phyloP scores from a whole-genome alignment of 2,888 invertebrate species.

The Escarpia spicata region DNA sequence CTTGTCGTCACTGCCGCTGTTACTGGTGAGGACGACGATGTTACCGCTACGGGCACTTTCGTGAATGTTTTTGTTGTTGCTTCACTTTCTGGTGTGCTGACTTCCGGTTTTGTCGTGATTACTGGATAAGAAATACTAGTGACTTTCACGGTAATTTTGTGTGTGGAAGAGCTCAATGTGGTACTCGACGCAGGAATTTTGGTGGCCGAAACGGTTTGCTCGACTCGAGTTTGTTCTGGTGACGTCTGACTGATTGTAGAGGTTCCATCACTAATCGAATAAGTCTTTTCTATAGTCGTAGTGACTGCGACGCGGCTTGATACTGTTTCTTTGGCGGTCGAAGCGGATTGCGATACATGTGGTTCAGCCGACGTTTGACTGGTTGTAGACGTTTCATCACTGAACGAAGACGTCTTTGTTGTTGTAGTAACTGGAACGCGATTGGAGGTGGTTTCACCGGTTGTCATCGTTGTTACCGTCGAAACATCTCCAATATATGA shows the following conservation, averaged over 20 bases:
- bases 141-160: neutral
- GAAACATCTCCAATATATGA: neutral
- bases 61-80: neutral
- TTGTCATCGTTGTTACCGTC: neutral
- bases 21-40: neutral
- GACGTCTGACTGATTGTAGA: neutral
- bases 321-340: too few species aligned
- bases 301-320: neutral
- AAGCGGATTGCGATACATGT: too few species aligned
- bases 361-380: neutral
- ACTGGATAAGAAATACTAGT: neutral
- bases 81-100: neutral
- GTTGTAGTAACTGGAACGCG: neutral
- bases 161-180: neutral
- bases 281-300: neutral
- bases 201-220: neutral
- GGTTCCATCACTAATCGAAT: too few species aligned
- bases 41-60: neutral
- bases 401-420: neutral
- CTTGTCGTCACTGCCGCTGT: neutral
- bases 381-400: neutral
- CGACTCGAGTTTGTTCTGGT: neutral
- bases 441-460: neutral
- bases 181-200: neutral
- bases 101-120: neutral